These are phyloP conservation scores for Malurus cyaneus DNA, from an alignment of 2,113 vertebrate genomes.

Conservation along the genomic window DNA sequence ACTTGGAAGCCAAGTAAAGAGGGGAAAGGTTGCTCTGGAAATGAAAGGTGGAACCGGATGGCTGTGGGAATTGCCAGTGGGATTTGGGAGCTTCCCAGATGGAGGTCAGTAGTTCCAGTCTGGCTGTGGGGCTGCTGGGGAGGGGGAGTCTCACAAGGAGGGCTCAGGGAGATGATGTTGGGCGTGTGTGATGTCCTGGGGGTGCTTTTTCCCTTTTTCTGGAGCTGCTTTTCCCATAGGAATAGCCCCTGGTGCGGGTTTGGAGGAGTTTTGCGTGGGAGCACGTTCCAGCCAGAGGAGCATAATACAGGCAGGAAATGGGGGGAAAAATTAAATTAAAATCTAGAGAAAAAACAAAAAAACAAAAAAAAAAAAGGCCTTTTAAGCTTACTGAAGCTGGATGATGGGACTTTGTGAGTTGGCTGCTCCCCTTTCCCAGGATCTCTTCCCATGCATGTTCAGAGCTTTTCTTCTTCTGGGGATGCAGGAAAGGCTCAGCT, in stretches of 20 bases:
- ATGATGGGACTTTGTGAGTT: background rate
- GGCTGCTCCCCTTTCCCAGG: background rate
- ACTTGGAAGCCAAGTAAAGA: constrained; percentile 21
- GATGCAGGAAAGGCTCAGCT: background rate
- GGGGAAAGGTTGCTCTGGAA: constrained; percentile 18
- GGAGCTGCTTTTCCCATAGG: background rate
- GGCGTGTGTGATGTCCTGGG: background rate
- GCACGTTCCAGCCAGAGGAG: background rate
- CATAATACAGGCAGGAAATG: background rate
- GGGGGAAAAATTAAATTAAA: background rate
- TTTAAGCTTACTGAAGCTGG: background rate
- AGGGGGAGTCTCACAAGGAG: rapidly evolving
- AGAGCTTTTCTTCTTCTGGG: background rate
- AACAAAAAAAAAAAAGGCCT: no score
- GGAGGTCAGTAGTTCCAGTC: background rate
- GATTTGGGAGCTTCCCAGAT: background rate
- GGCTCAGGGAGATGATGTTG: rapidly evolving
- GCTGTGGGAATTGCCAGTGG: background rate
- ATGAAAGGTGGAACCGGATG: background rate
- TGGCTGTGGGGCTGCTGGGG: background rate
- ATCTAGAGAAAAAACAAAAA: rapidly evolving
- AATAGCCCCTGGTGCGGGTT: background rate
- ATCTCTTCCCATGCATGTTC: background rate
- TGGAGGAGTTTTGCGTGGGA: background rate
- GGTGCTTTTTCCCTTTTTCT: background rate